Base-by-base conservation (phyloP, 2,888 invertebrate genomes). In the Tetranychus piercei region DNA sequence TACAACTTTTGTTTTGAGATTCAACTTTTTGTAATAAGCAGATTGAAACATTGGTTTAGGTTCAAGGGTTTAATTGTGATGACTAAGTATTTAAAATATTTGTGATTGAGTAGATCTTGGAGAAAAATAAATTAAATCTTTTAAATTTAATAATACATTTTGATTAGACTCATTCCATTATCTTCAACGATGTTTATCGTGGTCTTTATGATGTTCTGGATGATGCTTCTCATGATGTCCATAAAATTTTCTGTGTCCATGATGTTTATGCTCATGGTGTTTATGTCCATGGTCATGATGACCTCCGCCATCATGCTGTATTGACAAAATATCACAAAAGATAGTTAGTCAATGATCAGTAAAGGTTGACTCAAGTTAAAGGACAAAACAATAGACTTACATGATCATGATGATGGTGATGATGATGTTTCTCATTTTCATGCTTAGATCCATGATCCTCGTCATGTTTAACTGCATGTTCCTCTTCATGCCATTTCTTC, bases 401-500 rank as follows among this genome's bases (percentile, higher is more conserved):
- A 55, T 55, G 55, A 55, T 55, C 55, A 55, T 55, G 55, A 7
- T 69, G 69, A 69, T 69, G 69, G 34, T 22, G 69, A 20, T 69
- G 20, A 69, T 69, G 69, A 7, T 69, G 22, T 22, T 23, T 23
- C 11, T 23, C 34, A 22, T 69, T 11, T 11, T 69, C 22, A 11
- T 23, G 34, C 8, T 69, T 69, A 20, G 20, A 18, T 69, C 69
- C 69, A 69, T 69, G 69, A 22, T 69, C 69, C 6, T 69, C 69
- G 20, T 20, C 20, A 23, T 69, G 69, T 22, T 22, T n/a, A 22
- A 69, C 69, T 11, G 69, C 69, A 15, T 69, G 69, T 23, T 69
- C 69, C 20, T 69, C 69, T 69, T 69, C 69, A 22, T 69, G 69
- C 69, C 69, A 69, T 8, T 69, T 69, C 69, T 69, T 69, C 20